Evolutionary conservation across 2,113 vertebrate genomes (phyloP).

Genomic region (Otis tarda): DNA sequence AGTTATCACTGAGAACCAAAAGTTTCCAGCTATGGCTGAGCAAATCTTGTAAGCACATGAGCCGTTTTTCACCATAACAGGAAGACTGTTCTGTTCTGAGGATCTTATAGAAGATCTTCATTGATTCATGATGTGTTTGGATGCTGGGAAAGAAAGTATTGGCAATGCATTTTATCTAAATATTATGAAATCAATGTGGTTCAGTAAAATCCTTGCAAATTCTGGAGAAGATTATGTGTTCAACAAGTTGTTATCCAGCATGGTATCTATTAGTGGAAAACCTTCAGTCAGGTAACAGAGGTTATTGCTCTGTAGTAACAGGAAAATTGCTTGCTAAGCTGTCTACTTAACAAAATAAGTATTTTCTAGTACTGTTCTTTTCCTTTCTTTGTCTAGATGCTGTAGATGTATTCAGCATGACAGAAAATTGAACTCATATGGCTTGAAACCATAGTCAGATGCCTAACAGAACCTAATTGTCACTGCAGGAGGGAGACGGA

Average conservation of each 20-base stretch:
- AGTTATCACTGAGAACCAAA: background rate
- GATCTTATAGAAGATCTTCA: rapidly evolving
- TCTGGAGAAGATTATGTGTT: background rate
- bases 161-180: background rate
- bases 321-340: background rate
- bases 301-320: background rate
- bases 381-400: background rate
- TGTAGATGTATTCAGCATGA: background rate
- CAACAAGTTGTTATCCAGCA: background rate
- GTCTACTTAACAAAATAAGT: background rate
- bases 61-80: rapidly evolving
- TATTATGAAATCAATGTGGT: background rate
- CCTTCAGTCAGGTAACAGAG: background rate
- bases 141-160: background rate
- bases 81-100: rapidly evolving
- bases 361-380: background rate
- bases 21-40: background rate
- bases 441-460: background rate
- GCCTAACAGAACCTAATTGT: background rate
- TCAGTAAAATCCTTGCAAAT: background rate
- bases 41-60: rapidly evolving
- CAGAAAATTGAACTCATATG: background rate
- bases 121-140: background rate
- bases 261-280: background rate
- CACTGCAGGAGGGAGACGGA: background rate